These are phyloP conservation scores for Sarotherodon lohbergeri DNA, from an alignment of 2,113 vertebrate species.

Conservation along the genomic window DNA sequence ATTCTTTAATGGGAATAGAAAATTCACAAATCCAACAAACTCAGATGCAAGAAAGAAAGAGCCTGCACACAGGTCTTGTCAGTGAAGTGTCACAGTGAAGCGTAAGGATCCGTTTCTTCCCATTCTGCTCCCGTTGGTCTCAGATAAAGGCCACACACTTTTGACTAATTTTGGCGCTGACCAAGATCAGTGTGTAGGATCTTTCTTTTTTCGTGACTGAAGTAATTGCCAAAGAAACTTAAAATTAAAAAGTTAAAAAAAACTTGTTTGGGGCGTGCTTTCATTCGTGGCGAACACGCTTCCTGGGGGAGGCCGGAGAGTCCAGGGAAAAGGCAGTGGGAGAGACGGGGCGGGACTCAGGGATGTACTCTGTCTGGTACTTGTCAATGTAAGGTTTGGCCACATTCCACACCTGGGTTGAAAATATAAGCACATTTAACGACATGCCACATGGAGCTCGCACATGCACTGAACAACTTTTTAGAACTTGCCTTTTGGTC, in stretches of 20 bases:
- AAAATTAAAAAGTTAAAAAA: neutral
- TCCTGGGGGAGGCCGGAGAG: constrained; percentile 66
- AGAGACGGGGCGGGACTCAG: constrained; percentile 85
- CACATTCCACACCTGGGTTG: constrained; percentile 88
- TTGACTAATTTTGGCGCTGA: neutral
- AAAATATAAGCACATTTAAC: neutral
- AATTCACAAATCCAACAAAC: neutral
- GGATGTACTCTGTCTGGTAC: constrained; percentile 87
- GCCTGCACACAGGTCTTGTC: neutral
- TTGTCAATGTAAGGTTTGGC: constrained; percentile 94
- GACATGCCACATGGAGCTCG: neutral
- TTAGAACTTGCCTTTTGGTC: constrained; percentile 84
- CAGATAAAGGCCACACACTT: neutral
- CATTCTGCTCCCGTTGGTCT: neutral
- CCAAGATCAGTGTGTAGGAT: neutral
- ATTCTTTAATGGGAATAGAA: neutral
- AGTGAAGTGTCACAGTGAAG: neutral
- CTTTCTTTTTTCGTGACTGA: neutral
- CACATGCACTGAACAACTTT: neutral
- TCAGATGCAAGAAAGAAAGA: neutral
- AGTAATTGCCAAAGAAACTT: neutral
- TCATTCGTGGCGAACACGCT: constrained; percentile 71
- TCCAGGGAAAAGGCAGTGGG: constrained; percentile 93
- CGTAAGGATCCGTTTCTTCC: neutral
- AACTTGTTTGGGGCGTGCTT: neutral